These are phyloP conservation scores for Sebastes iracundus DNA, from an alignment of 2,797 vertebrate species.

Conservation along the genomic window DNA sequence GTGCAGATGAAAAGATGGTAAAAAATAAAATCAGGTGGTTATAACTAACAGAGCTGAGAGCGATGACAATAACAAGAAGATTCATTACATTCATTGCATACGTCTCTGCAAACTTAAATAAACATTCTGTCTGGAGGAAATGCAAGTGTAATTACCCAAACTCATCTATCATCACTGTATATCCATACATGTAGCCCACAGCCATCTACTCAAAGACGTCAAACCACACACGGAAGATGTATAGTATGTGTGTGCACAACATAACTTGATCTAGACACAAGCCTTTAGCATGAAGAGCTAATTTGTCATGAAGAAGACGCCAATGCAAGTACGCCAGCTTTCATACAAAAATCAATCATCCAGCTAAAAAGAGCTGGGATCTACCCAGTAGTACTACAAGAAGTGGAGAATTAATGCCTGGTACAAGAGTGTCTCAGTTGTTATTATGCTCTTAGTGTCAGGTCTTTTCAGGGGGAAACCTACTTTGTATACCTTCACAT, in stretches of 20 bases:
- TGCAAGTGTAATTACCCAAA: neutral
- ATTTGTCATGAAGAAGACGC: neutral
- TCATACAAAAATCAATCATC: neutral
- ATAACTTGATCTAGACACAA: constrained; percentile 20
- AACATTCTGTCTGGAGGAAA: neutral
- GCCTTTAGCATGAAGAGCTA: constrained; percentile 1
- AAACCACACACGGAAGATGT: constrained; percentile 18
- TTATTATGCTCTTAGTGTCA: neutral
- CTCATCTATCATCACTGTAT: neutral
- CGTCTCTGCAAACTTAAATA: neutral
- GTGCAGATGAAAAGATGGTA: neutral
- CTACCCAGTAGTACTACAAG: neutral
- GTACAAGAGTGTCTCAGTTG: neutral
- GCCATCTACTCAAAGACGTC: constrained; percentile 26
- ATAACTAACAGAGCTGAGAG: neutral
- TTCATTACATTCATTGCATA: neutral
- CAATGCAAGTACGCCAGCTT: neutral
- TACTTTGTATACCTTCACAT: neutral
- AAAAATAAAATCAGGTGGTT: neutral
- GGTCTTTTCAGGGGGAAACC: neutral
- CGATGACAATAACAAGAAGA: neutral
- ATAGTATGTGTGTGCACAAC: neutral
- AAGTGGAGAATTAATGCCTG: neutral
- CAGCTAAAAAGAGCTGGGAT: neutral
- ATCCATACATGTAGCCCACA: neutral